These are phyloP conservation scores for Actinia tenebrosa DNA, from an alignment of 64 coral and sea anemone species.

Conservation along the genomic window DNA sequence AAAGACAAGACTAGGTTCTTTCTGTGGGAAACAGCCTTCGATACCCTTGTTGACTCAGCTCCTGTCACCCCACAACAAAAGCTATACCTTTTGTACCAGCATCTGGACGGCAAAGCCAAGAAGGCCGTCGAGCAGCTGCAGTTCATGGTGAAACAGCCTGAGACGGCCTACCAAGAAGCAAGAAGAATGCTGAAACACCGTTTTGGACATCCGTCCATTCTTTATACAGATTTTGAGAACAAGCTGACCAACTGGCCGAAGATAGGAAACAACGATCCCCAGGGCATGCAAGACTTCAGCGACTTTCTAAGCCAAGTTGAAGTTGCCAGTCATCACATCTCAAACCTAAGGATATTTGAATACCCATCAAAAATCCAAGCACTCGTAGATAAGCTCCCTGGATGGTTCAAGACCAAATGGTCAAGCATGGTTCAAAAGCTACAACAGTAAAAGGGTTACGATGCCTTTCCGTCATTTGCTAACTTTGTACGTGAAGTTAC, in stretches of 20 bases:
- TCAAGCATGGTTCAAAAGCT: constrained; percentile 47
- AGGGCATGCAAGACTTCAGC: constrained; percentile 49
- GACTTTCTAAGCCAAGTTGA: constrained; percentile 57
- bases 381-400: constrained; percentile 53
- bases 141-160: constrained; percentile 54
- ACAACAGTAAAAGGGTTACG: constrained; percentile 34
- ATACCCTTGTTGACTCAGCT: constrained; percentile 35
- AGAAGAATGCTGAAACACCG: constrained; percentile 51
- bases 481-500: constrained; percentile 48
- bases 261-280: constrained; percentile 39
- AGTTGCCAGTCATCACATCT: constrained; percentile 36
- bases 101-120: constrained; percentile 62
- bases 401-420: constrained; percentile 59
- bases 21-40: constrained; percentile 42
- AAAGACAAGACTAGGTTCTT: constrained; percentile 17
- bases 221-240: constrained; percentile 44
- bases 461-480: constrained; percentile 44
- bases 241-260: constrained; percentile 65
- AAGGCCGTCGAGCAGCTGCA: constrained; percentile 67
- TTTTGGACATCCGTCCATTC: constrained; percentile 51
- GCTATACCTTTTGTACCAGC: constrained; percentile 53
- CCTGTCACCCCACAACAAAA: constrained; percentile 46
- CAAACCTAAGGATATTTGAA: constrained; percentile 38
- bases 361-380: constrained; percentile 60
- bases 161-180: constrained; percentile 49